Evolutionary conservation across 2,113 vertebrate genomes (phyloP), one percentile per base, ranked within the genome.

Genomic region (Tylochromis polylepis): DNA sequence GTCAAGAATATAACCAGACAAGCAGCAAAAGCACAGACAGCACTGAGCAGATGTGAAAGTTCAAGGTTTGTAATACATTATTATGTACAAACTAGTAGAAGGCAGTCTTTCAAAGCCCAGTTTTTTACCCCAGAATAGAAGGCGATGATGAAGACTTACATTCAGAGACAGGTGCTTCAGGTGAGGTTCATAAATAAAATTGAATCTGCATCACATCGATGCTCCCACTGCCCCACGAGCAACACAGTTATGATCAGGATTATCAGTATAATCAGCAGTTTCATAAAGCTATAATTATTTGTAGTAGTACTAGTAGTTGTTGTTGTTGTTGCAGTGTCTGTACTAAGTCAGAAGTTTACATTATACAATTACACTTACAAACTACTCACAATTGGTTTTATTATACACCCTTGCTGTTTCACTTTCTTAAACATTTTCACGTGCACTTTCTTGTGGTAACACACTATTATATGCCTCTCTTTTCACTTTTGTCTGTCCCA

Each of bases 131-230:
- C 51, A n/a, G 51, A 55, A 20, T n/a, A 20, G 2, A 20, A 53
- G 41, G 2, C 11, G 24, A 46, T 31, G 16, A 43, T 31, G 16
- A 49, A 2, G 43, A 51, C 60, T 38, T 62, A 34, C 58, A 2
- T 34, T 0, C 24, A 49, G 43, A 75, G 24, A 3, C 0, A 0
- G 43, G 18, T 49, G 43, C 27, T 29, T 3, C 70, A 75, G 62
- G 2, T 67, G 36, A 67, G 36, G 8, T n/a, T n/a, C 51, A 16
- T 49, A 6, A 55, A n/a, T n/a, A n/a, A 55, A 20, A n/a, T 8
- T n/a, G 51, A 24, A 5, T 51, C 16, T 75, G 24, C 41, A 20
- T 10, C 16, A 31, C 41, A 31, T 75, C 70, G 2, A 20, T 2
- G 15, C 4, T 77, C 70, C 70, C 65, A 24, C 38, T 1, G 14